These are phyloP conservation scores for Mus musculus DNA, from an alignment of 2,113 vertebrate species.

Conservation along the genomic window GRCm39 chr15:3539001-3539500, in stretches of 20 bases:
- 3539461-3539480: neutral
- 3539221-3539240: neutral
- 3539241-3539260: neutral
- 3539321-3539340: neutral
- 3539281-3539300: neutral
- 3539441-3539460: neutral
- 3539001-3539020: neutral
- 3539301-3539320: neutral
- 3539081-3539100: neutral
- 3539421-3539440: neutral
- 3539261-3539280: neutral
- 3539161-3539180: too few species aligned
- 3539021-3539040: neutral
- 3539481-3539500: neutral
- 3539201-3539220: neutral
- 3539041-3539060: conserved; percentile 4
- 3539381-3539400: neutral
- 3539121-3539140: neutral
- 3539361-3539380: neutral
- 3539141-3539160: neutral
- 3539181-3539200: too few species aligned
- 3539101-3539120: neutral
- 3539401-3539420: neutral
- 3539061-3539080: neutral
- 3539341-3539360: neutral